phyloP scores from a whole-genome alignment of 2,888 invertebrate genomes.

The Choreutis nemorana region DNA sequence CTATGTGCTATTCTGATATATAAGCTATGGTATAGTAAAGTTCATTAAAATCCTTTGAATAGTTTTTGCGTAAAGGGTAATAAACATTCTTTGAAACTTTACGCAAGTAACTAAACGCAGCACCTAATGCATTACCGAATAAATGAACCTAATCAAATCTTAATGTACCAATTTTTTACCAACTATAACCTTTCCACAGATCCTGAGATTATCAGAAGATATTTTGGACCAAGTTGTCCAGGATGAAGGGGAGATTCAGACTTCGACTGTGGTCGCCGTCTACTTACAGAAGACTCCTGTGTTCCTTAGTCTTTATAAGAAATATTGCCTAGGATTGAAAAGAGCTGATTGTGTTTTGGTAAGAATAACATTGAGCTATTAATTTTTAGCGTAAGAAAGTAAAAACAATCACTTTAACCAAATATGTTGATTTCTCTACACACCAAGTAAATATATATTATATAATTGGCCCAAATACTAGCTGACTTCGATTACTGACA shows the following conservation, averaged over 20 bases:
- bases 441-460: too few species aligned
- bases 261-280: constrained; percentile 72
- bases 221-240: constrained; percentile 77
- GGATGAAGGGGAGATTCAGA: constrained; percentile 77
- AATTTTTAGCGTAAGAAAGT: too few species aligned
- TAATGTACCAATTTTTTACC: constrained; percentile 3
- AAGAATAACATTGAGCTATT: too few species aligned
- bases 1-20: too few species aligned
- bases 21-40: too few species aligned
- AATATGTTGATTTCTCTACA: too few species aligned
- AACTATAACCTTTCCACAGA: constrained; percentile 37
- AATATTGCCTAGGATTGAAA: constrained; percentile 85
- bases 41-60: too few species aligned
- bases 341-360: constrained; percentile 86
- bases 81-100: too few species aligned
- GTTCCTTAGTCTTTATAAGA: constrained; percentile 80
- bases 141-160: constrained; percentile 2
- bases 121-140: background rate
- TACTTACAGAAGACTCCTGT: constrained; percentile 78
- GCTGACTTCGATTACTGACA: too few species aligned
- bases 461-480: too few species aligned
- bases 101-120: background rate
- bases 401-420: too few species aligned
- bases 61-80: too few species aligned
- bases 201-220: constrained; percentile 81